phyloP scores from a whole-genome alignment of 2,888 invertebrate genomes.

The Priocnemis perturbator region DNA sequence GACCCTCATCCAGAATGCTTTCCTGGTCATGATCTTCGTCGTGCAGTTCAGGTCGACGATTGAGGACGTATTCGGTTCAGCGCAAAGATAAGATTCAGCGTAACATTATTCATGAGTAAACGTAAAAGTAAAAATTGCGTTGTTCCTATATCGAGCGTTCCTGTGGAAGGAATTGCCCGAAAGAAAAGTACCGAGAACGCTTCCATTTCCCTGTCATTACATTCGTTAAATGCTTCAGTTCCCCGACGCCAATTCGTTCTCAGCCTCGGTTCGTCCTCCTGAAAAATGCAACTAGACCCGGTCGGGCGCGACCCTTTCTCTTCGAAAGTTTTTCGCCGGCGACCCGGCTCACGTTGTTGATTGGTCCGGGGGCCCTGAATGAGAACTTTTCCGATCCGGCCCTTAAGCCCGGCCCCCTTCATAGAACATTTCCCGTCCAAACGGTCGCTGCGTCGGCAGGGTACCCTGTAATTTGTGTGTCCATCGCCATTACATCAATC shows the following conservation, averaged over 20 bases:
- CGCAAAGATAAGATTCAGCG: too few relatives aligned
- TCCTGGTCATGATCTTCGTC: too few relatives aligned
- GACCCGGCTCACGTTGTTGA: slow-evolving; percentile 28
- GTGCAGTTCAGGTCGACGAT: too few relatives aligned
- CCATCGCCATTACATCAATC: slow-evolving; percentile 22
- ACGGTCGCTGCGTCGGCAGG: slow-evolving; percentile 20
- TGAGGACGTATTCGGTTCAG: too few relatives aligned
- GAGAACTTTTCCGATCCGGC: slow-evolving; percentile 50
- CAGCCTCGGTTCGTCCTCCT: slow-evolving; percentile 9
- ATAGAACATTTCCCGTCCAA: slow-evolving; percentile 37
- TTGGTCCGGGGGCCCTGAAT: slow-evolving; percentile 44
- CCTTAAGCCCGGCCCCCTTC: slow-evolving; percentile 38
- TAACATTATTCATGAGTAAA: too few relatives aligned
- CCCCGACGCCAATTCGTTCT: slow-evolving; percentile 37
- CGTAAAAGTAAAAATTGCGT: too few relatives aligned
- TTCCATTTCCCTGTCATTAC: background rate
- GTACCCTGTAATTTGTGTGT: background rate
- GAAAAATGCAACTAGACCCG: slow-evolving; percentile 26
- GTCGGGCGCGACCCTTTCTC: slow-evolving; percentile 51
- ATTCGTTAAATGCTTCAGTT: slow-evolving; percentile 22
- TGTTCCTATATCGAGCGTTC: too few relatives aligned
- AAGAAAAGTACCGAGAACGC: too few relatives aligned
- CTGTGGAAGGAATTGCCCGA: too few relatives aligned
- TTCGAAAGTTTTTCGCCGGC: slow-evolving; percentile 47
- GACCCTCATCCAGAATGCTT: too few relatives aligned